Evolutionary conservation across 1,140 invertebrate species (phyloP), one percentile per base, ranked within the genome.

Genomic region (Paraescarpia echinospica): DNA sequence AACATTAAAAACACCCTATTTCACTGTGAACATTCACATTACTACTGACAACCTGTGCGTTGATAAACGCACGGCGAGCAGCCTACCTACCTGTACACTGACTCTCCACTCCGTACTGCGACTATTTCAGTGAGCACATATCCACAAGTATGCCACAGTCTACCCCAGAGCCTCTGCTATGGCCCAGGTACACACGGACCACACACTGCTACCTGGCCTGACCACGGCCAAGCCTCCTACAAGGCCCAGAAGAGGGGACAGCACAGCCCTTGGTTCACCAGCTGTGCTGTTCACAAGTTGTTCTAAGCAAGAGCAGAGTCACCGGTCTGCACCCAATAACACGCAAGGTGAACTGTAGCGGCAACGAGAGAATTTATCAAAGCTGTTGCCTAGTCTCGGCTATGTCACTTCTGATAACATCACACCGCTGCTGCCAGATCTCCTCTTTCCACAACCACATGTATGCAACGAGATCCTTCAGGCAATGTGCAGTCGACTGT

Each of bases 401-500:
- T 77, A 77, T 77, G 59, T 77, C 59, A 77, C 59, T 77, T 77
- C 59, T 77, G 59, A 77, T 77, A 77, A 77, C 59, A 77, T 77
- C 59, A 77, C 59, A 27, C 27, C 59, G 22, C 59, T 2, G 18
- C 59, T 77, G 59, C 59, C 59, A 77, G 22, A 77, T 77, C 59
- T 77, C 59, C 22, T 2, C 59, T 77, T 18, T 77, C 14, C 22
- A 18, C 59, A 77, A 77, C 2, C 18, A 27, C 59, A 77, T 77
- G 59, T 77, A 77, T 77, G 59, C 59, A 77, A 77, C 59, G 0
- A 77, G 59, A 77, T 77, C 59, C 59, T 41, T 77, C 12, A 77
- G 59, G 59, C 59, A 22, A 77, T 77, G 59, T 77, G 59, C 59
- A 77, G 59, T 12, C 41, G 22, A 77, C 59, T 77, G 59, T 77